Evolutionary conservation across 2,888 invertebrate genomes (phyloP).

Genomic region (Parelbella ahira): DNA sequence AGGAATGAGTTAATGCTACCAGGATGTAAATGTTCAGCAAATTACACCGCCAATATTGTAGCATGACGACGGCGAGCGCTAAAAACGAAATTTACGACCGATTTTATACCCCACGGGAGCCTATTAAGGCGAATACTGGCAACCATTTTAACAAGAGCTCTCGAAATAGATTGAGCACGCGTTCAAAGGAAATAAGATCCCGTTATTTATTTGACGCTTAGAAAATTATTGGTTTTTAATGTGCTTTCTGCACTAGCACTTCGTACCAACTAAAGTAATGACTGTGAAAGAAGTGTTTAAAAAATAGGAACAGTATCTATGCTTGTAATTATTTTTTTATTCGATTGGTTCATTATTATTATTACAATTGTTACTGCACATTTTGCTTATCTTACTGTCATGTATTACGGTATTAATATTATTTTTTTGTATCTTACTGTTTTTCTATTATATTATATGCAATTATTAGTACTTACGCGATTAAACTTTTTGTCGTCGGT

Average conservation of each 20-base stretch:
- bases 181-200: constrained; percentile 13
- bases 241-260: not conserved
- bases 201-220: constrained; percentile 19
- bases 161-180: constrained; percentile 20
- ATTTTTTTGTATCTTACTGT: too few relatives aligned
- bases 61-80: constrained; percentile 39
- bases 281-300: too few relatives aligned
- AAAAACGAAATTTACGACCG: constrained; percentile 64
- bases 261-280: too few relatives aligned
- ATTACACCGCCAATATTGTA: constrained; percentile 38
- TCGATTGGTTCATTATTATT: too few relatives aligned
- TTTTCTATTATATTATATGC: too few relatives aligned
- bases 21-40: constrained; percentile 30
- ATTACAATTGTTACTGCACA: too few relatives aligned
- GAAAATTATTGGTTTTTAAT: constrained; percentile 23
- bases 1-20: constrained; percentile 16
- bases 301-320: too few relatives aligned
- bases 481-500: too few relatives aligned
- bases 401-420: too few relatives aligned
- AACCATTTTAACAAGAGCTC: constrained; percentile 17
- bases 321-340: too few relatives aligned
- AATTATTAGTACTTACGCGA: too few relatives aligned
- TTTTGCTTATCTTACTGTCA: too few relatives aligned
- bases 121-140: constrained; percentile 47
- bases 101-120: constrained; percentile 63